Conservation (phyloP, 1,140 invertebrate species). For the Drosophila equinoxialis region DNA sequence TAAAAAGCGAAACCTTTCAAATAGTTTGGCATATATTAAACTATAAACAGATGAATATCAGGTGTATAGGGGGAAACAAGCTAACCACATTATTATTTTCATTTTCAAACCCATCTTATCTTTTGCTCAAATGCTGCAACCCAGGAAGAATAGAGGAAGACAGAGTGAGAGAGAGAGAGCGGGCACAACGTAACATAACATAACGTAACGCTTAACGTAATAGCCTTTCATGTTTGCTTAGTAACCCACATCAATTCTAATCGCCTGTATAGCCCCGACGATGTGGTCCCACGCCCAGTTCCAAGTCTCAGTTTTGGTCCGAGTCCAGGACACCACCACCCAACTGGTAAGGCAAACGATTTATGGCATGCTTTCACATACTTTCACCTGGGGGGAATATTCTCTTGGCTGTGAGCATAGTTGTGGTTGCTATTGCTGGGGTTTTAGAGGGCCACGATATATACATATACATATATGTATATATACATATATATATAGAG, state of each 20-base stretch:
- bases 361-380: slow-evolving; percentile 82
- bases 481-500: slow-evolving; percentile 11
- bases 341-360: slow-evolving; percentile 62
- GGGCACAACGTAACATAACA: slow-evolving; percentile 51
- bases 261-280: slow-evolving; percentile 52
- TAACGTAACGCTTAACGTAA: slow-evolving; percentile 78
- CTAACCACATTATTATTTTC: background rate
- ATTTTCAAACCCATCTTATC: slow-evolving; percentile 1
- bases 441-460: background rate
- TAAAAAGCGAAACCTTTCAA: background rate
- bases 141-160: background rate
- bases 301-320: background rate
- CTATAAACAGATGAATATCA: slow-evolving; percentile 6
- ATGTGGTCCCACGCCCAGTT: slow-evolving; percentile 18
- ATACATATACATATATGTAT: background rate
- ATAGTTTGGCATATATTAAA: slow-evolving; percentile 7
- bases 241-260: slow-evolving; percentile 81
- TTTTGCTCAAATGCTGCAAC: slow-evolving; percentile 47
- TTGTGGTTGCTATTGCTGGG: slow-evolving; percentile 47
- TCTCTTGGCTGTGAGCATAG: slow-evolving; percentile 58
- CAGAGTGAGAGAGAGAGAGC: background rate
- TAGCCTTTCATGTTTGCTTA: slow-evolving; percentile 82
- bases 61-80: background rate
- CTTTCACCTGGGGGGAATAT: slow-evolving; percentile 79
- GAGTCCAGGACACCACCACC: slow-evolving; percentile 4